Evolutionary conservation across 2,888 invertebrate species (phyloP), one percentile per base, ranked within the genome.

Genomic region (Didymodactylos carnosus): DNA sequence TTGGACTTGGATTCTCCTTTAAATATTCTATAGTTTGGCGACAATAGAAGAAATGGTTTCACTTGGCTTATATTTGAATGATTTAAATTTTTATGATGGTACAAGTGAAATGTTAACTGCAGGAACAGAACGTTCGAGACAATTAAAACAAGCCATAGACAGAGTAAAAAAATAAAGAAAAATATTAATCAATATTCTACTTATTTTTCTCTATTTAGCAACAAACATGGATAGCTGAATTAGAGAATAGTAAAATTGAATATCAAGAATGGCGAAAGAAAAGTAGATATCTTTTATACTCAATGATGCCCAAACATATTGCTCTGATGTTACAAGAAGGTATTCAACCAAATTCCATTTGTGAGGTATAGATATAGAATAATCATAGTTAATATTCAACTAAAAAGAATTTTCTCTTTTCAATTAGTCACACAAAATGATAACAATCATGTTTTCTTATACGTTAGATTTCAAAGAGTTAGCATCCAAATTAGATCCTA

Each of bases 81-180:
- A 92, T 81, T 84, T 92, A 78, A 92, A 91, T 83, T 88, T 89
- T 0, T 91, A 92, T 79, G 92, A 92, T 0, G 84, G 91, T 46
- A 90, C 91, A 77, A 87, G 89, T 62, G 91, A 91, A 82, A 87
- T 91, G 86, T 88, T 91, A 1, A 85, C 91, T 77, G 88, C 88
- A 27, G 91, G 91, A 4, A 91, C 90, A 90, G 90, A 91, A 79
- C 91, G 91, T 80, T 87, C 27, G 75, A 76, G 13, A 76, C 39
- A 70, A 71, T 27, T 75, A 3, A 39, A 75, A 69, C 39, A 41
- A 16, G 53, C 73, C 14, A 73, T 39, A 70, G 39, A 25, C 19
- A 72, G 14, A n/a, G 75, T 75, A 41, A 71, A 35, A n/a, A n/a
- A n/a, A n/a, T n/a, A n/a, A n/a, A n/a, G n/a, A n/a, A n/a, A n/a